These are phyloP conservation scores for Zoanthus sociatus DNA, from an alignment of 92 coral and sea anemone species.

Conservation along the genomic window DNA sequence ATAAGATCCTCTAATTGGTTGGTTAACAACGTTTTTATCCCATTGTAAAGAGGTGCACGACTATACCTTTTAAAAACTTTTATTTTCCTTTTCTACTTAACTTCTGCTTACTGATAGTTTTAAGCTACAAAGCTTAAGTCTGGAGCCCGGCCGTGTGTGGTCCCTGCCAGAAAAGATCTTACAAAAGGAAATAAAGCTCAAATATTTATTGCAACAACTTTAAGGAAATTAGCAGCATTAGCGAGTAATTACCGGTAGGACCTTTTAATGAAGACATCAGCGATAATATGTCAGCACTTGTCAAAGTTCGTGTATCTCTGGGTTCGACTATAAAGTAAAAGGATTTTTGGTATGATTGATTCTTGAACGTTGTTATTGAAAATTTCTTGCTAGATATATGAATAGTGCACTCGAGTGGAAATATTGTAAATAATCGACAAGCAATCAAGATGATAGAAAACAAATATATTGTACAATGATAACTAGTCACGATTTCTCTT, in stretches of 20 bases:
- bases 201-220: conserved; percentile 35
- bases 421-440: neutral
- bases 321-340: neutral
- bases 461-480: neutral
- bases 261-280: conserved; percentile 36
- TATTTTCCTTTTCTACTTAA: neutral
- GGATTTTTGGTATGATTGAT: neutral
- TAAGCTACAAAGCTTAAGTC: no score
- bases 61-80: neutral
- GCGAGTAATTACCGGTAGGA: conserved; percentile 31
- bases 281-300: conserved; percentile 41
- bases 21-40: neutral
- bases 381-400: neutral
- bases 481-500: conserved; percentile 4
- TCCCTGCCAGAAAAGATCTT: neutral
- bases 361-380: neutral
- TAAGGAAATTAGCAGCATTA: conserved; percentile 39
- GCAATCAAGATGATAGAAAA: conserved; percentile 1
- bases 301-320: conserved; percentile 21
- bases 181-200: neutral
- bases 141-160: conserved; percentile 15
- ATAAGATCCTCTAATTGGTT: neutral
- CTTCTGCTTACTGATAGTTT: neutral
- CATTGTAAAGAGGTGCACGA: neutral
- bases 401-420: conserved; percentile 21